A percentile compares a stretch with the other conserved stretches of the same genome.
Evolutionary conservation across 1,140 invertebrate genomes (phyloP).

Genomic region (Scaptomyza graminum): DNA sequence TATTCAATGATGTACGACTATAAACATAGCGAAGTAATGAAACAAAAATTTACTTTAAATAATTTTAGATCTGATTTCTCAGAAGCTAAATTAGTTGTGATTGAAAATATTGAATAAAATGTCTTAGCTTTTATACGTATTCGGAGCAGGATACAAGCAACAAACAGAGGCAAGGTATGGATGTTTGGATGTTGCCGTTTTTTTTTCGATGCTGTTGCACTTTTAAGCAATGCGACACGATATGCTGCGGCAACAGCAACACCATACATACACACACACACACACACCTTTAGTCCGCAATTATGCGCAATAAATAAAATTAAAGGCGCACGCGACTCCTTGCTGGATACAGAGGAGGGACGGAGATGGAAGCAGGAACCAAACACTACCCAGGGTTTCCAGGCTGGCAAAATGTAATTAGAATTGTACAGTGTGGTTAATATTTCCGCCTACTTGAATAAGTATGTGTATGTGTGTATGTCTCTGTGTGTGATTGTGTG

Average conservation of each 20-base stretch:
- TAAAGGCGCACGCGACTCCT: slow-evolving; percentile 59
- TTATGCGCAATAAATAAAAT: slow-evolving; percentile 81
- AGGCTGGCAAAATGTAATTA: slow-evolving; percentile 78
- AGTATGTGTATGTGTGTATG: slow-evolving; percentile 20
- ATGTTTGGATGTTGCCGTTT: slow-evolving; percentile 15
- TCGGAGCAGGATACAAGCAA: slow-evolving; percentile 1
- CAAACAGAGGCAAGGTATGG: slow-evolving; percentile 35
- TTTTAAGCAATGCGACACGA: slow-evolving; percentile 73
- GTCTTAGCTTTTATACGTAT: background rate
- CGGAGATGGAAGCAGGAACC: too few relatives aligned
- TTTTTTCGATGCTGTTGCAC: slow-evolving; percentile 35
- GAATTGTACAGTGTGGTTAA: slow-evolving; percentile 81
- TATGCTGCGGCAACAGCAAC: slow-evolving; percentile 63
- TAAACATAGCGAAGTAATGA: too few relatives aligned
- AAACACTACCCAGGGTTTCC: slow-evolving; percentile 12
- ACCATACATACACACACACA: slow-evolving; percentile 15
- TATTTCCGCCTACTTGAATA: slow-evolving; percentile 75
- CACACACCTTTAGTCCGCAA: slow-evolving; percentile 57
- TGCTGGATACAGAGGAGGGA: background rate
- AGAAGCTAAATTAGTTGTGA: too few relatives aligned
- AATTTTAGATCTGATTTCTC: background rate
- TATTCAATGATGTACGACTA: too few relatives aligned
- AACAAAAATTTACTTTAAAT: too few relatives aligned
- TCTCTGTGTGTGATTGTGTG: slow-evolving; percentile 16
- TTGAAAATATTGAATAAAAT: background rate